Base-by-base conservation (phyloP, 2,113 vertebrate genomes). In the Chascanopsetta lugubris region DNA sequence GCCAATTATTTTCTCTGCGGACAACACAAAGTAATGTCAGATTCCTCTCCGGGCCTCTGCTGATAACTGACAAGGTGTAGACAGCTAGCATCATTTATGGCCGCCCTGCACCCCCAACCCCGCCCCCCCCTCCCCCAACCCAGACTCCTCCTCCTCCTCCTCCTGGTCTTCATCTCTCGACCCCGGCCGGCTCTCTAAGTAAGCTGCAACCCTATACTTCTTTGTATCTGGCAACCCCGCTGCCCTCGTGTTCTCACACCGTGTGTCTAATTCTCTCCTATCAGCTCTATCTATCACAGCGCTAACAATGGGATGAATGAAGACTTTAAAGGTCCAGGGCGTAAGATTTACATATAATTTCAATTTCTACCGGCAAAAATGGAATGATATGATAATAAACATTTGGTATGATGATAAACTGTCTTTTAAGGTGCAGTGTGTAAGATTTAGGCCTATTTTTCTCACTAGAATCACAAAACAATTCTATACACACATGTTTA, bases 1-100 rank as follows among this genome's bases (percentile, higher is more conserved):
- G 77, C 85, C 88, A 90, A 87, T 90, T 90, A 90, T 87, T 84
- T 85, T 64, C 64, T 83, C 73, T 80, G 83, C 76, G 75, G 81
- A 88, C 77, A 85, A 84, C 88, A 88, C 70, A 78, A 82, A 81
- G 83, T 82, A 72, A 76, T 87, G 88, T 89, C 88, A 87, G 83
- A 88, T 87, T 84, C 82, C 81, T 90, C 81, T 69, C 79, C 85
- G 80, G 82, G 82, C 82, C 77, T 63, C 82, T 85, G 79, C 82
- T 89, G 85, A 89, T 88, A 88, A 87, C 86, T 90, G 88, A 88
- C 88, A 90, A 86, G 83, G 86, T 90, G 81, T 78, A 78, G 86
- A 85, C 59, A 69, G 86, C 83, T 53, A 73, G 83, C 75, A 87
- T 88, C 86, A 90, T 87, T 90, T 90, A 83, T 85, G 65, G 82